A percentile compares a stretch with the other conserved stretches of the same genome.
Evolutionary conservation across 2,797 vertebrate species (phyloP).

Genomic region (Nyctalus aviator): DNA sequence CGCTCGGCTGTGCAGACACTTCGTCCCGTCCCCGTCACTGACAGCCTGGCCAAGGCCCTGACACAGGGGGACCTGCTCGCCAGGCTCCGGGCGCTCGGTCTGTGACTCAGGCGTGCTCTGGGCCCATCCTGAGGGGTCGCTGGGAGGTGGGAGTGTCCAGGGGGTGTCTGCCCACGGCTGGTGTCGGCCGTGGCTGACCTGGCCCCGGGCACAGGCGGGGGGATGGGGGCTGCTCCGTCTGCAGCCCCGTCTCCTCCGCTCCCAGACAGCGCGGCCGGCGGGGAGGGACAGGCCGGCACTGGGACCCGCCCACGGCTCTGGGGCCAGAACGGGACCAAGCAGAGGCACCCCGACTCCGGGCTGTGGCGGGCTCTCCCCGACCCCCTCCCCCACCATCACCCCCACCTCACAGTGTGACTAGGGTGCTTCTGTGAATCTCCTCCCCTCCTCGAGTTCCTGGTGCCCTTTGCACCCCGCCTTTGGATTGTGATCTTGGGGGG

Average conservation of each 20-base stretch:
- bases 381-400: no score
- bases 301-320: no score
- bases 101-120: neutral
- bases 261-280: neutral
- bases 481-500: neutral
- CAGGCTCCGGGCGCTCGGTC: no score
- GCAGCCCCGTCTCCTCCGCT: neutral
- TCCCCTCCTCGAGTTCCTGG: neutral
- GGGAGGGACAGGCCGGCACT: neutral
- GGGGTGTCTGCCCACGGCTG: neutral
- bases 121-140: neutral
- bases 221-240: neutral
- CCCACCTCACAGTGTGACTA: no score
- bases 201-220: neutral
- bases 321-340: neutral
- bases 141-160: neutral
- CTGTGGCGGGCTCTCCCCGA: neutral
- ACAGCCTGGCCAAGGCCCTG: neutral
- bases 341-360: rapidly evolving
- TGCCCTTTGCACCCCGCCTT: neutral
- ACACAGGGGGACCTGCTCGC: no score
- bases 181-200: neutral
- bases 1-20: neutral
- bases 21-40: neutral
- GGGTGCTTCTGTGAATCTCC: neutral